Base-by-base conservation (phyloP, 2,113 vertebrate genomes). In the Lota lota region DNA sequence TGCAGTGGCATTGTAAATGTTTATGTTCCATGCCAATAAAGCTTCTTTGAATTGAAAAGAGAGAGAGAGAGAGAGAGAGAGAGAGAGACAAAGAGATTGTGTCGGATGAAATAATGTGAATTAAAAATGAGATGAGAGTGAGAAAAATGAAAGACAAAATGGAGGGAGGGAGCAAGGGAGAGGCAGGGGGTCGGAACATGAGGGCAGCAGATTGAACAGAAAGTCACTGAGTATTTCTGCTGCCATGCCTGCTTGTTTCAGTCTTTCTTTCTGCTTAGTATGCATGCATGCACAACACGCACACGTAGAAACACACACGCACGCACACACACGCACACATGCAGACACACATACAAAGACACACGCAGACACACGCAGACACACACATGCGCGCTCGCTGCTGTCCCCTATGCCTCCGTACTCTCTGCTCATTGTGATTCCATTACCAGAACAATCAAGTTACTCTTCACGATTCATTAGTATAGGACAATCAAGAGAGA, bases 401-500 rank as follows among this genome's bases (percentile, higher is more conserved):
- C 24, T 17, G 28, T 61, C 17, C 36, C 50, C 40, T 1, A 20
- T 67, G 69, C 7, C 22, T 53, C 57, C 10, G n/a, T 1, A 69
- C 21, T 66, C 47, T 8, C 56, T 61, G 63, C 16, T 28, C 56
- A 40, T 54, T 59, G 24, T 74, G 69, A 73, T 71, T 83, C 10
- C 72, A 72, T 78, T 79, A 83, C 73, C 64, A 61, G 63, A 17
- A 59, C 64, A 77, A 77, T 58, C 20, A 40, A 53, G 70, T 59
- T 36, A 70, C 50, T 57, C 18, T 18, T 79, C 28, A 66, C 70
- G 62, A 73, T 66, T 82, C 33, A 71, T 63, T 69, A 68, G 0
- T 73, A 68, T 33, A 56, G 36, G 61, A 74, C n/a, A 3, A 53
- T 60, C 57, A 53, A 56, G 16, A 68, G 67, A 75, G 22, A 10